These are phyloP conservation scores for Cosmopolites sordidus DNA, from an alignment of 2,888 invertebrate species.

Conservation along the genomic window DNA sequence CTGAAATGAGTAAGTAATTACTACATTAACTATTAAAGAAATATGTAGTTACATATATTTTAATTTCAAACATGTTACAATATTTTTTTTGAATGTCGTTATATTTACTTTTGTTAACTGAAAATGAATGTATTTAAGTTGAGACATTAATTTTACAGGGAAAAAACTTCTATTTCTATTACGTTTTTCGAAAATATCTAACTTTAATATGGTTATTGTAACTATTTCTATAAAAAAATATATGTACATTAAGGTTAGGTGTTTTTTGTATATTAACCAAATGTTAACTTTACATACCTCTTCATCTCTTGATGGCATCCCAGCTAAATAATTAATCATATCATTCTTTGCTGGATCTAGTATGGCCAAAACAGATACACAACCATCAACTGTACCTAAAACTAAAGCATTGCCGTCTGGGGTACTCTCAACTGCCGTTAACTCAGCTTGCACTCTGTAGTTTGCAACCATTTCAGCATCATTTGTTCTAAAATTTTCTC, in stretches of 20 bases:
- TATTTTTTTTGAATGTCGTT: too few species aligned
- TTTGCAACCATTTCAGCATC: slow-evolving; percentile 93
- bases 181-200: too few species aligned
- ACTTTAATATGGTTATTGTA: too few species aligned
- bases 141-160: too few species aligned
- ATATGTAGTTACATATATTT: too few species aligned
- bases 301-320: slow-evolving; percentile 68
- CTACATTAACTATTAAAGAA: too few species aligned
- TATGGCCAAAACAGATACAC: slow-evolving; percentile 81
- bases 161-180: too few species aligned
- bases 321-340: slow-evolving; percentile 60
- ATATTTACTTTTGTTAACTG: too few species aligned
- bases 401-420: slow-evolving; percentile 79
- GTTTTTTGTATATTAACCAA: slow-evolving; percentile 27
- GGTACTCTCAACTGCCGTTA: slow-evolving; percentile 81
- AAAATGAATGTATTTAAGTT: too few species aligned
- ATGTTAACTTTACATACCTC: slow-evolving; percentile 46
- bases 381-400: slow-evolving; percentile 89
- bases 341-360: slow-evolving; percentile 64
- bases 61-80: too few species aligned
- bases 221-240: too few species aligned
- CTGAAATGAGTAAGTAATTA: too few species aligned
- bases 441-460: slow-evolving; percentile 84
- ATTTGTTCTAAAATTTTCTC: slow-evolving; percentile 66
- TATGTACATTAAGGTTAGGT: slow-evolving; percentile 1